Evolutionary conservation across 2,113 vertebrate genomes (phyloP).

Genomic region (Microcebus ravelobensis): DNA sequence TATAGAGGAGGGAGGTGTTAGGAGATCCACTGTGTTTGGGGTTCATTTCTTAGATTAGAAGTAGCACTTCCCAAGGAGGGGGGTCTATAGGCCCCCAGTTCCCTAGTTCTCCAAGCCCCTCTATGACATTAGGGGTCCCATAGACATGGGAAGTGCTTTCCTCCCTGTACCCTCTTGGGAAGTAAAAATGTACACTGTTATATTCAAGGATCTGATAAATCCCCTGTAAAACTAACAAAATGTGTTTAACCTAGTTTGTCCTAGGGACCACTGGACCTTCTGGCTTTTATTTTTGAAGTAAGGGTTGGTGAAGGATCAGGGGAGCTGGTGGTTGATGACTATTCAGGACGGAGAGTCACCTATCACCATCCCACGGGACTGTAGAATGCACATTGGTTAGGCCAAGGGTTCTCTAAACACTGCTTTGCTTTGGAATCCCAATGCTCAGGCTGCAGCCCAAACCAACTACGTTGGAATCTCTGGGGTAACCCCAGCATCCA

Average conservation of each 20-base stretch:
- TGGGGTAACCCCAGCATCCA: too few species aligned
- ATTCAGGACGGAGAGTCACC: not conserved
- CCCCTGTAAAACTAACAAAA: not conserved
- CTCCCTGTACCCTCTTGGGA: not conserved
- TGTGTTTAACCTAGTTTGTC: not conserved
- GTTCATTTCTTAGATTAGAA: not conserved
- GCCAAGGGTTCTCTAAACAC: not conserved
- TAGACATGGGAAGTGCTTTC: not conserved
- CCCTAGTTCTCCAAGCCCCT: not conserved
- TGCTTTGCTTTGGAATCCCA: not conserved
- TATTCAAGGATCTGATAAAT: not conserved
- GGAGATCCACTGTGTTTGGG: not conserved
- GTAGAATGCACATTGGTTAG: not conserved
- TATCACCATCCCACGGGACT: too few species aligned
- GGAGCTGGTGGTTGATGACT: rapidly evolving
- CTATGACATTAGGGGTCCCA: not conserved
- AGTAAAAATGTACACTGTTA: not conserved
- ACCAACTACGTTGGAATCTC: not conserved
- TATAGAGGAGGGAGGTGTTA: not conserved
- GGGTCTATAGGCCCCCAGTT: not conserved
- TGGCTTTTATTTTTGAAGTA: not conserved
- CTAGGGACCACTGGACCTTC: not conserved
- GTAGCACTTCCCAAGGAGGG: not conserved
- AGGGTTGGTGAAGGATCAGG: not conserved
- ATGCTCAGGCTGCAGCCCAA: not conserved